Evolutionary conservation across 2,113 vertebrate genomes (phyloP).

Genomic region (Tautogolabrus adspersus): DNA sequence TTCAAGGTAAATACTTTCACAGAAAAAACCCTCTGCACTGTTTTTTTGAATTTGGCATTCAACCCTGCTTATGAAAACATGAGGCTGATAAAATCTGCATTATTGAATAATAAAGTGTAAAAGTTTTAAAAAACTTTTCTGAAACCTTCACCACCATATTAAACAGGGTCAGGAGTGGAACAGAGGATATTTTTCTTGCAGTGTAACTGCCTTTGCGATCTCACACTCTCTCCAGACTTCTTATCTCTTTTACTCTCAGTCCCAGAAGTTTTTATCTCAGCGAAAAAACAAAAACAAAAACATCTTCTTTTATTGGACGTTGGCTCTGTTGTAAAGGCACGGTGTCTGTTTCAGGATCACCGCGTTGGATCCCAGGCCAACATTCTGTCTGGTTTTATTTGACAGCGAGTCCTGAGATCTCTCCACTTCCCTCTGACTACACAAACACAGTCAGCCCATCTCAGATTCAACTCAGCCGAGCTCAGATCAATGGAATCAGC

Average conservation of each 20-base stretch:
- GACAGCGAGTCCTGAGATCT: constrained; percentile 54
- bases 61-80: constrained; percentile 12
- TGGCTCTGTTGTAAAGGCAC: constrained; percentile 35
- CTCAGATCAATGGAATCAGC: constrained; percentile 64
- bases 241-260: constrained; percentile 44
- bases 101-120: constrained; percentile 18
- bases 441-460: constrained; percentile 50
- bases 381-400: constrained; percentile 59
- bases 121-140: constrained; percentile 10
- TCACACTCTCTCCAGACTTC: constrained; percentile 25
- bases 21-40: constrained; percentile 18
- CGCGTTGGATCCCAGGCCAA: constrained; percentile 39
- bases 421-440: constrained; percentile 42
- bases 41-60: constrained; percentile 22
- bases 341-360: constrained; percentile 45
- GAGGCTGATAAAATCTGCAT: constrained; percentile 27
- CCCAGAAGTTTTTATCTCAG: constrained; percentile 48
- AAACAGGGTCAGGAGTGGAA: background rate
- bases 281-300: constrained; percentile 48
- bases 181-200: constrained; percentile 18
- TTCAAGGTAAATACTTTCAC: constrained; percentile 37
- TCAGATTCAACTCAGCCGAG: constrained; percentile 59
- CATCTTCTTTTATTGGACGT: constrained; percentile 36
- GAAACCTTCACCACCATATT: background rate
- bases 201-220: constrained; percentile 29